Conservation (phyloP, 2,113 vertebrate species). For the Phoenicopterus ruber region DNA sequence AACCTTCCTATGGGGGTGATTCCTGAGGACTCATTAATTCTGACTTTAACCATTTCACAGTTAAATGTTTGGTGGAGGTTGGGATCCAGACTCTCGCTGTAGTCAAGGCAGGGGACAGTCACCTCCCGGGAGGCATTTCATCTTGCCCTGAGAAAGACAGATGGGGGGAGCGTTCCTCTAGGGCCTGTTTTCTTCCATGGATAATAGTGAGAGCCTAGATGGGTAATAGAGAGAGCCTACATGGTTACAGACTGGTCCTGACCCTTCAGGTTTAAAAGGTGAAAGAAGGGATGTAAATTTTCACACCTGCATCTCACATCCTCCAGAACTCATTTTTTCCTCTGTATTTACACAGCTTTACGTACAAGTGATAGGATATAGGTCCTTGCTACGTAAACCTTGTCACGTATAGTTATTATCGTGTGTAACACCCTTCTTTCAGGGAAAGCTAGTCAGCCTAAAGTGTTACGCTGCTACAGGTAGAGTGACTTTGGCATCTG, state of each 20-base stretch:
- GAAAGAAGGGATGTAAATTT: neutral
- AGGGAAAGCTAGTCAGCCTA: neutral
- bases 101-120: neutral
- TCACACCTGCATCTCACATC: neutral
- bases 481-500: neutral
- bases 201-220: neutral
- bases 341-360: neutral
- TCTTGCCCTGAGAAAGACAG: neutral
- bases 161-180: neutral
- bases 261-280: neutral
- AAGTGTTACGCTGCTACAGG: neutral
- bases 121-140: neutral
- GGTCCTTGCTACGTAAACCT: neutral
- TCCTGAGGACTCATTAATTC: neutral
- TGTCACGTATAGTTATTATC: rapidly evolving
- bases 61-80: neutral
- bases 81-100: neutral
- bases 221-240: neutral
- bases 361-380: neutral
- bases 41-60: neutral
- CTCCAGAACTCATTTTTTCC: neutral
- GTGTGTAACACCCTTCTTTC: neutral
- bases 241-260: neutral
- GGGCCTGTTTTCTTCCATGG: neutral
- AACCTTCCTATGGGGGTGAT: neutral